Percentiles rank a stretch among this genome's conserved stretches.
phyloP scores from a whole-genome alignment of 2,797 vertebrate species.

The Tapirus indicus region DNA sequence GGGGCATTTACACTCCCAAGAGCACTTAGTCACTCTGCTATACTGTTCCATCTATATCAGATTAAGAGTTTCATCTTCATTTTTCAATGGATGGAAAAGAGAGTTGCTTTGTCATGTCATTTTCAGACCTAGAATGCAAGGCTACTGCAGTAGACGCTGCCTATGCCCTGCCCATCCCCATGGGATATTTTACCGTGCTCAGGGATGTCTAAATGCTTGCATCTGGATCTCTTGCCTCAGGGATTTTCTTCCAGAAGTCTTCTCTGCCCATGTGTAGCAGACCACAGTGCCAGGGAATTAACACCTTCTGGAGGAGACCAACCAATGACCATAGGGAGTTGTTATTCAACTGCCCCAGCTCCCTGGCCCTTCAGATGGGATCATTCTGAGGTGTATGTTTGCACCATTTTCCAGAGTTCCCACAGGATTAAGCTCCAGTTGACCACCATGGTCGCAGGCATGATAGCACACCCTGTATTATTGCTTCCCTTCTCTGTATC shows the following conservation, averaged over 20 bases:
- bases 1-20: neutral
- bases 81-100: neutral
- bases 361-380: fast-evolving
- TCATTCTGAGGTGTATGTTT: neutral
- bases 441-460: neutral
- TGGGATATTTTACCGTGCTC: neutral
- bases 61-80: neutral
- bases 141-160: neutral
- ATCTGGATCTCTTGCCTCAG: neutral
- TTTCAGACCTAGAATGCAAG: neutral
- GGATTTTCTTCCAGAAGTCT: neutral
- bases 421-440: neutral
- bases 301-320: neutral
- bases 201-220: neutral
- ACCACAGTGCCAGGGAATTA: neutral
- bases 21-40: neutral
- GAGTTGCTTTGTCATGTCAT: neutral
- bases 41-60: neutral
- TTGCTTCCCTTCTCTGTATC: neutral
- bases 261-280: neutral
- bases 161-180: too few relatives aligned
- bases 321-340: neutral
- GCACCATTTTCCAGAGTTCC: neutral
- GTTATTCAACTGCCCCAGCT: neutral
- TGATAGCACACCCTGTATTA: too few relatives aligned